Conservation (phyloP, 2,113 vertebrate genomes). For the Sclerurus mexicanus region DNA sequence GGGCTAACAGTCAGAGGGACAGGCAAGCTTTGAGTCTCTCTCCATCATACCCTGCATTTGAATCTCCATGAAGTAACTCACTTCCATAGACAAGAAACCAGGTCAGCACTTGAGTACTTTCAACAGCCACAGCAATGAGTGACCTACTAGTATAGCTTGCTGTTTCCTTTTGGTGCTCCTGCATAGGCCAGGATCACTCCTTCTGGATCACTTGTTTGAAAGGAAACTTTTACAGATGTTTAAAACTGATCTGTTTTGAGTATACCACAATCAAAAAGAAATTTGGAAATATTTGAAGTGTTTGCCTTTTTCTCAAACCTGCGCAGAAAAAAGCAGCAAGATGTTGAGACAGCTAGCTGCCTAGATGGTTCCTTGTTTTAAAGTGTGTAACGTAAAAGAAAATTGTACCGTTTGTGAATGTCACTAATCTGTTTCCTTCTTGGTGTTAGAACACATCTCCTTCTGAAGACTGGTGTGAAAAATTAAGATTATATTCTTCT, state of each 20-base stretch:
- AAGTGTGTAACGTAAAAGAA: not conserved
- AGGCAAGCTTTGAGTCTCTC: not conserved
- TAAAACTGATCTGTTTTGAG: not conserved
- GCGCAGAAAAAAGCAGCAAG: not conserved
- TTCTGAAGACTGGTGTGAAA: not conserved
- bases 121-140: not conserved
- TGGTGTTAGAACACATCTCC: not conserved
- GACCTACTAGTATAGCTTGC: accelerated
- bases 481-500: not conserved
- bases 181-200: accelerated
- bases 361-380: not conserved
- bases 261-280: not conserved
- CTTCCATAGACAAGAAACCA: not conserved
- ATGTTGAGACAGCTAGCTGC: not conserved
- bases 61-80: not conserved
- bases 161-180: not conserved
- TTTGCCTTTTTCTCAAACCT: not conserved
- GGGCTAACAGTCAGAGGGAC: not conserved
- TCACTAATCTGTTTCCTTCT: not conserved
- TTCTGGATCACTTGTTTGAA: not conserved
- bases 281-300: not conserved
- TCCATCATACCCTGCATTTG: not conserved
- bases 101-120: not conserved
- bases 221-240: not conserved
- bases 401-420: not conserved